Evolutionary conservation across 2,113 vertebrate genomes (phyloP), one percentile per base, ranked within the genome.

Genomic region (Erythrocercus mccallii): DNA sequence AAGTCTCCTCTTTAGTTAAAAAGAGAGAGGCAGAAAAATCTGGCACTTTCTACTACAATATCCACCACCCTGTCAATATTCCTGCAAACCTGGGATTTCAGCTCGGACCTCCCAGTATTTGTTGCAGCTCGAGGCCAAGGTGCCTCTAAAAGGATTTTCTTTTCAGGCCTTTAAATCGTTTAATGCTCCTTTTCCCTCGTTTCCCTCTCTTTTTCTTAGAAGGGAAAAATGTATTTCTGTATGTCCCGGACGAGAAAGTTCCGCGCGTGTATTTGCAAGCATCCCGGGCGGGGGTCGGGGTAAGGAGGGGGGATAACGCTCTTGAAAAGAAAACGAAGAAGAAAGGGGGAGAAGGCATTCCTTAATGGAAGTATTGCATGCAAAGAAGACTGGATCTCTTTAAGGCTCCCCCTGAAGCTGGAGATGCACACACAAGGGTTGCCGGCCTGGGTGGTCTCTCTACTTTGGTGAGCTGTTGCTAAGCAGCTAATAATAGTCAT

Each of bases 41-140:
- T 98, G 98, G 97, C 97, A 98, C 97, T 96, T 96, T 95, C 96
- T 88, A 96, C 95, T 86, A 89, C 96, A 94, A 95, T 95, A 97
- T 97, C 96, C 96, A 96, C 97, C 96, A 97, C 97, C 95, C 98
- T 98, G 98, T 98, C 98, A 98, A 98, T 98, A 98, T 97, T 97
- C 96, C 97, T 98, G 96, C 97, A 97, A 97, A 97, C 97, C 96
- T 98, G 96, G 97, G 98, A 97, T 98, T 98, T 97, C 97, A 96
- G 90, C 94, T 96, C 64, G 97, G 97, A 98, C 98, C 98, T 99
- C 98, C 98, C 98, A 98, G 98, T 94, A 97, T 98, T 98, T 96
- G 95, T 96, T 98, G 98, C 97, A 98, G 98, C 98, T 97, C 97
- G 98, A 98, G 96, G 98, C 98, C 98, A 98, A 98, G 96, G 97